Percentiles rank a stretch among this genome's conserved stretches.
phyloP scores from a whole-genome alignment of 92 coral and sea anemone species.

The Paramuricea clavata region DNA sequence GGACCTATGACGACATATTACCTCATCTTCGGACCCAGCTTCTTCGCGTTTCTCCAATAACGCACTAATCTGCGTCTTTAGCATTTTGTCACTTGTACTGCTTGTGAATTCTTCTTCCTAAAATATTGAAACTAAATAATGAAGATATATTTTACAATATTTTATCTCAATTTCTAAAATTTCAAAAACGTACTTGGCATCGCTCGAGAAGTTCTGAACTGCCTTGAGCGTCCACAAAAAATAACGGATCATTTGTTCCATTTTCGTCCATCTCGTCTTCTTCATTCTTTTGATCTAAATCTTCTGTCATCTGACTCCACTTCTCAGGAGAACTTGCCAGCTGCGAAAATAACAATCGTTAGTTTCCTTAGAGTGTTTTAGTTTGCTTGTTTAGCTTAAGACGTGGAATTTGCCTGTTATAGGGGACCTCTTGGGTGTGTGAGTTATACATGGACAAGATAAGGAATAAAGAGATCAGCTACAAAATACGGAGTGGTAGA shows the following conservation, averaged over 20 bases:
- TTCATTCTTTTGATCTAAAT: neutral
- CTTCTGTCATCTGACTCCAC: neutral
- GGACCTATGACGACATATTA: neutral
- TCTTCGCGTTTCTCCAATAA: conserved; percentile 13
- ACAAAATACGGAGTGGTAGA: too few relatives aligned
- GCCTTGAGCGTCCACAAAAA: conserved; percentile 43
- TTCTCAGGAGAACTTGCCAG: conserved; percentile 1
- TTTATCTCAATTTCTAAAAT: too few relatives aligned
- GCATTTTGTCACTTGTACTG: neutral
- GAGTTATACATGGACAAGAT: too few relatives aligned
- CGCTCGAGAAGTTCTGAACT: conserved; percentile 21
- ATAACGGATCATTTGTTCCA: conserved; percentile 1
- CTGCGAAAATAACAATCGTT: neutral
- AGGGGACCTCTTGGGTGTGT: too few relatives aligned
- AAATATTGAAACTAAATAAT: neutral
- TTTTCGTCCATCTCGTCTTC: neutral
- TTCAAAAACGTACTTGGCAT: conserved; percentile 9
- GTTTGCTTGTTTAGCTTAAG: too few relatives aligned
- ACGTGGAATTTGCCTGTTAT: too few relatives aligned
- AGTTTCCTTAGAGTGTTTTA: neutral
- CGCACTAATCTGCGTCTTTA: conserved; percentile 23
- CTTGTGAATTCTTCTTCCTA: conserved; percentile 20
- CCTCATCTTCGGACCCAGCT: conserved; percentile 21
- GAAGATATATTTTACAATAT: neutral
- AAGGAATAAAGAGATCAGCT: too few relatives aligned